Conservation (phyloP, 2,888 invertebrate species). For the Deroplatys truncata region DNA sequence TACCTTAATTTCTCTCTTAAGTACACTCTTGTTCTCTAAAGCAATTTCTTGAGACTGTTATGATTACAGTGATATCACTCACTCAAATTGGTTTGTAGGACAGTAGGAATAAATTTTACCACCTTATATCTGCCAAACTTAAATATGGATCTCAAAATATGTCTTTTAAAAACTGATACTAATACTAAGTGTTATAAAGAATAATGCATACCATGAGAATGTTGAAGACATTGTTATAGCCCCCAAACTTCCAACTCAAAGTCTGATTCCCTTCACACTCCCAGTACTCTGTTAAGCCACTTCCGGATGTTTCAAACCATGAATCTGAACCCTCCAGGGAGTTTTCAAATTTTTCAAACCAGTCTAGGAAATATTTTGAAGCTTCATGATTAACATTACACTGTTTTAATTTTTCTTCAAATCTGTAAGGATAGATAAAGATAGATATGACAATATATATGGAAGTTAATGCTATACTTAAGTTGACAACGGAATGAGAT, state of each 20-base stretch:
- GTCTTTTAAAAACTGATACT: neutral
- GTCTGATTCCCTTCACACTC: constrained; percentile 65
- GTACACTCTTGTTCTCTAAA: too few species aligned
- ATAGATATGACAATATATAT: neutral
- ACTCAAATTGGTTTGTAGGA: too few species aligned
- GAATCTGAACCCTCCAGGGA: constrained; percentile 57
- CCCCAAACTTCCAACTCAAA: constrained; percentile 70
- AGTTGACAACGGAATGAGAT: neutral
- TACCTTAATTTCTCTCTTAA: too few species aligned
- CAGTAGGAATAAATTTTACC: too few species aligned
- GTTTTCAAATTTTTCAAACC: constrained; percentile 52
- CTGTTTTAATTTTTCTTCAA: neutral
- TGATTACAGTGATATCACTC: too few species aligned
- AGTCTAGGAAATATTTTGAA: constrained; percentile 45
- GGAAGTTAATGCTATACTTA: neutral
- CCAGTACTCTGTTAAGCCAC: constrained; percentile 59
- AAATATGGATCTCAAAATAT: too few species aligned
- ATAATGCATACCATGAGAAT: constrained; percentile 57
- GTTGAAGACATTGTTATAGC: constrained; percentile 63
- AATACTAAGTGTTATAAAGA: neutral
- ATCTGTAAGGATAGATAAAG: too few species aligned
- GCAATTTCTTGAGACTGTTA: too few species aligned
- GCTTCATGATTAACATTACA: neutral
- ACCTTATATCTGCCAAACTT: too few species aligned
- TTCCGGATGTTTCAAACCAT: constrained; percentile 64